Conservation (phyloP, 2,797 vertebrate species). For the Carduelis carduelis region DNA sequence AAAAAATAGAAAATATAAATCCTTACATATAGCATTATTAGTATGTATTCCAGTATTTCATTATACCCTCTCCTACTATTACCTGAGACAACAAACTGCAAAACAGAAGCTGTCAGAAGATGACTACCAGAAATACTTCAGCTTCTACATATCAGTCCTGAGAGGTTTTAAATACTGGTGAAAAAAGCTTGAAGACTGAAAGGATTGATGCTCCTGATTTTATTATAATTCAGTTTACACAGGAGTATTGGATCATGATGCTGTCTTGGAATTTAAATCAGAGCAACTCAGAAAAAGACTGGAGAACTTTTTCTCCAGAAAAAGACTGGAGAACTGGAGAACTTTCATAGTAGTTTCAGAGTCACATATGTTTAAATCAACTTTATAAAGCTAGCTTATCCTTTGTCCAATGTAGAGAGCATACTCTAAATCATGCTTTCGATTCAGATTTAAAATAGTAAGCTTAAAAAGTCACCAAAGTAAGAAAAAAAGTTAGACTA, state of each 20-base stretch:
- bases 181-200: not conserved
- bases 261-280: not conserved
- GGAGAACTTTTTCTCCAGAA: not conserved
- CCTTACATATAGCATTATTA: not conserved
- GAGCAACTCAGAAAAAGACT: not conserved
- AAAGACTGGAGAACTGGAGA: not conserved
- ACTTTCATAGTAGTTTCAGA: not conserved
- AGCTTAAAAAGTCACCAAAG: not conserved
- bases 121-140: not conserved
- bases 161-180: not conserved
- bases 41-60: not conserved
- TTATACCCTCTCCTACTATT: not conserved
- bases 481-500: not conserved
- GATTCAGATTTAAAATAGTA: not conserved
- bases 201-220: not conserved
- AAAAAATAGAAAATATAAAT: not conserved
- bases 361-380: not conserved
- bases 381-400: not conserved
- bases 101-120: not conserved
- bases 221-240: not conserved
- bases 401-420: not conserved
- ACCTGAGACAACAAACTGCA: not conserved
- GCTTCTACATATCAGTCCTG: not conserved
- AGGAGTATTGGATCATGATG: not conserved
- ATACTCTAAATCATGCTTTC: not conserved